Evolutionary conservation across 2,888 invertebrate genomes (phyloP).

Genomic region (Hirtodrosophila histrioides): DNA sequence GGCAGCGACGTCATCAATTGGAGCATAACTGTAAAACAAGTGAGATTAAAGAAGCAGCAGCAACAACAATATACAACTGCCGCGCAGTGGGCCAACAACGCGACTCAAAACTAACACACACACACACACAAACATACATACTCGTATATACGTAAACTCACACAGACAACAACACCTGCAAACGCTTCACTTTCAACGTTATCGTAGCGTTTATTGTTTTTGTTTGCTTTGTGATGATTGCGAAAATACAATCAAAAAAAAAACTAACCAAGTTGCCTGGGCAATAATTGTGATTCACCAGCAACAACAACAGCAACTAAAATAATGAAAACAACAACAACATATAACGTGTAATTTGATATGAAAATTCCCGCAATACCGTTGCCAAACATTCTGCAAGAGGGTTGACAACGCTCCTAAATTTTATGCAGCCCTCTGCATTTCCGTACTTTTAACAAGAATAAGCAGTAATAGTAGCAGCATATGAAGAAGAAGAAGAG

Average conservation of each 20-base stretch:
- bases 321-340: constrained; percentile 7
- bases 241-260: constrained; percentile 62
- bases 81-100: constrained; percentile 58
- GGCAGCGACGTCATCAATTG: constrained; percentile 66
- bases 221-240: constrained; percentile 74
- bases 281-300: constrained; percentile 53
- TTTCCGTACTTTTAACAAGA: constrained; percentile 58
- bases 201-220: constrained; percentile 73
- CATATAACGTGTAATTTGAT: constrained; percentile 55
- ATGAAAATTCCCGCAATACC: constrained; percentile 62
- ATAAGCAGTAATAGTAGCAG: constrained; percentile 26
- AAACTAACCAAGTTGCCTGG: constrained; percentile 19
- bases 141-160: constrained; percentile 12
- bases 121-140: constrained; percentile 21
- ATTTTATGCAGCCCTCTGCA: constrained; percentile 70
- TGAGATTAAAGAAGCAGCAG: constrained; percentile 62
- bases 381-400: constrained; percentile 34
- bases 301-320: constrained; percentile 20
- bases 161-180: constrained; percentile 56
- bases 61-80: constrained; percentile 21
- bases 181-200: constrained; percentile 77
- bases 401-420: constrained; percentile 33
- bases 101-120: constrained; percentile 10
- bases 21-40: constrained; percentile 73
- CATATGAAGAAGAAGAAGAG: constrained; percentile 14